Evolutionary conservation across 2,113 vertebrate species (phyloP).

Genomic region (Donacobius atricapilla): DNA sequence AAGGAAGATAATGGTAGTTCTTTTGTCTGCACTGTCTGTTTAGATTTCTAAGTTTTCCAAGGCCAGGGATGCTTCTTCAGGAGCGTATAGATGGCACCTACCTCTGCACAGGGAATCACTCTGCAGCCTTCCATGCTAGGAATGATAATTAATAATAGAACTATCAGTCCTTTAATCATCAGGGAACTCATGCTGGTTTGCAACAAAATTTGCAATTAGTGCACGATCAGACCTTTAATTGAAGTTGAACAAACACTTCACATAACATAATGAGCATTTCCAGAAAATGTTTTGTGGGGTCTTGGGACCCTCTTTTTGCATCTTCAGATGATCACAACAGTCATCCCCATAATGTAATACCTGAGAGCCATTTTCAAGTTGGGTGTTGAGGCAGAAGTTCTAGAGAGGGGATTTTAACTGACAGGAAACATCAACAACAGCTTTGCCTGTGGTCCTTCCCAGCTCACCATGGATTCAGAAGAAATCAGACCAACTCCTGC

Average conservation of each 20-base stretch:
- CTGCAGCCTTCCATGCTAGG: not conserved
- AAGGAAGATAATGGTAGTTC: conserved; percentile 52
- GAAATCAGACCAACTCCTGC: not conserved
- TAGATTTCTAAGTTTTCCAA: conserved; percentile 57
- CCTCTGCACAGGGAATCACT: not conserved
- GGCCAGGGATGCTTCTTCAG: conserved; percentile 38
- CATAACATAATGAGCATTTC: not conserved
- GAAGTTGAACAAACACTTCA: not conserved
- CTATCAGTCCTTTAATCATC: not conserved
- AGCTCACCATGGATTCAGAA: not conserved
- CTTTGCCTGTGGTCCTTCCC: not conserved
- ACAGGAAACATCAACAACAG: not conserved
- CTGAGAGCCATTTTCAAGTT: not conserved
- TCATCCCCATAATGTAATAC: not conserved
- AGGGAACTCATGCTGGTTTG: not conserved
- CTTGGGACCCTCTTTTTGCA: not conserved
- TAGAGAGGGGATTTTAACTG: not conserved
- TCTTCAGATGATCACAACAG: not conserved
- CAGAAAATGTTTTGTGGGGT: not conserved
- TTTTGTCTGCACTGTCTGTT: conserved; percentile 51
- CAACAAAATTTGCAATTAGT: not conserved
- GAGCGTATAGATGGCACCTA: not conserved
- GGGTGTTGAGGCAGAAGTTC: not conserved
- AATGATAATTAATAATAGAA: not conserved
- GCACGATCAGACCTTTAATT: not conserved